Conservation (phyloP, 2,888 invertebrate genomes). For the Cephonodes hylas region DNA sequence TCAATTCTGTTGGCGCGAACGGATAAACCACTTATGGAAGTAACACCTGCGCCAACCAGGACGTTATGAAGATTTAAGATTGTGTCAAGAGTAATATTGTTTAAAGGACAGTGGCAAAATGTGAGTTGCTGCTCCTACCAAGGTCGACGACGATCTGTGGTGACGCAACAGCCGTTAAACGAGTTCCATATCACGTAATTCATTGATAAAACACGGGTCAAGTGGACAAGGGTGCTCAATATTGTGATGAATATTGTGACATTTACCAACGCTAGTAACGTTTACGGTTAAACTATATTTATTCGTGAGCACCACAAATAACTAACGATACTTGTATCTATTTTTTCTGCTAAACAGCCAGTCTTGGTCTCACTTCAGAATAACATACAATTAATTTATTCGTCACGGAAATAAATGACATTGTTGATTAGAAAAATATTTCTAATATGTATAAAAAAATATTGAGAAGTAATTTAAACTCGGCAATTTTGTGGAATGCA, state of each 20-base stretch:
- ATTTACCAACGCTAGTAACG: background rate
- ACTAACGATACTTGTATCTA: background rate
- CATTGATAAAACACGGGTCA: constrained; percentile 60
- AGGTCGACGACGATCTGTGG: constrained; percentile 59
- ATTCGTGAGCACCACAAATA: background rate
- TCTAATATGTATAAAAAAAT: too few species aligned
- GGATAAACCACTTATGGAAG: constrained; percentile 69
- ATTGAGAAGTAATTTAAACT: too few species aligned
- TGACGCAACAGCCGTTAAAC: constrained; percentile 66
- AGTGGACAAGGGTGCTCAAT: constrained; percentile 28
- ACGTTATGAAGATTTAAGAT: background rate
- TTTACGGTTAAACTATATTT: background rate
- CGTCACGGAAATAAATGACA: too few species aligned
- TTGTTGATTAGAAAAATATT: too few species aligned
- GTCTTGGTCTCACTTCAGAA: too few species aligned
- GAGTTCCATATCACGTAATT: constrained; percentile 56
- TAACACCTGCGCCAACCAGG: constrained; percentile 33
- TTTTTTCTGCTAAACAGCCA: background rate
- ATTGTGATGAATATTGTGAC: background rate
- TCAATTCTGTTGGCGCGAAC: constrained; percentile 46
- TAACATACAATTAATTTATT: too few species aligned
- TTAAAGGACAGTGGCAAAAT: constrained; percentile 18
- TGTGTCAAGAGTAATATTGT: background rate
- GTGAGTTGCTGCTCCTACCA: constrained; percentile 45
- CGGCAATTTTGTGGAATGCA: too few species aligned